phyloP scores from a whole-genome alignment of 2,113 vertebrate species.

The Gallinago jamesoni region DNA sequence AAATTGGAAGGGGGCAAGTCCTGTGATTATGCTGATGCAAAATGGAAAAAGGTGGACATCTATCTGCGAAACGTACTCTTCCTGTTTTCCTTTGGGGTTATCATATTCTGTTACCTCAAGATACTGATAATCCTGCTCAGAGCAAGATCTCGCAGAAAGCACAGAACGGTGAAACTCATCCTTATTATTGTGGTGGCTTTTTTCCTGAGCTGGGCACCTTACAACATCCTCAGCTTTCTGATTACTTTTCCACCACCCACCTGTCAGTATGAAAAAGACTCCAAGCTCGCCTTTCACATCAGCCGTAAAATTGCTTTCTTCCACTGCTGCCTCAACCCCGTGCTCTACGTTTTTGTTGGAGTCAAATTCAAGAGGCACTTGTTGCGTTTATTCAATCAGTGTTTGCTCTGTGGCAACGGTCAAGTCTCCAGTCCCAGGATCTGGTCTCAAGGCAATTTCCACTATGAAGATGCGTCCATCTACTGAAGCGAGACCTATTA shows the following conservation, averaged over 20 bases:
- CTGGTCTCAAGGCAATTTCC: slow-evolving; percentile 1
- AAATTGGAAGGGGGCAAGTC: accelerated
- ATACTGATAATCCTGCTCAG: slow-evolving; percentile 82
- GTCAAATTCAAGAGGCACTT: slow-evolving; percentile 90
- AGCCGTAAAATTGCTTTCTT: slow-evolving; percentile 84
- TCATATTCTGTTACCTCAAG: slow-evolving; percentile 83
- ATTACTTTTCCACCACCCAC: slow-evolving; percentile 36
- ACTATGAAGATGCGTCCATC: slow-evolving; percentile 61
- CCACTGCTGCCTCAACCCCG: slow-evolving; percentile 92
- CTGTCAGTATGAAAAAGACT: slow-evolving; percentile 54
- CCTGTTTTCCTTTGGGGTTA: slow-evolving; percentile 74
- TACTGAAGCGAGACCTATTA: slow-evolving; percentile 41
- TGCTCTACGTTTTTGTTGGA: slow-evolving; percentile 91
- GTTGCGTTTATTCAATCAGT: slow-evolving; percentile 66
- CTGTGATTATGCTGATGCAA: slow-evolving; percentile 63
- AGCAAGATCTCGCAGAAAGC: slow-evolving; percentile 75
- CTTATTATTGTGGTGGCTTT: slow-evolving; percentile 85
- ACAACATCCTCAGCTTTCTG: slow-evolving; percentile 84
- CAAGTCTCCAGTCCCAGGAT: background rate
- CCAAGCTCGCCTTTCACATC: slow-evolving; percentile 72
- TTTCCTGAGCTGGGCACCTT: slow-evolving; percentile 92
- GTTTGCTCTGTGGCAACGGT: background rate
- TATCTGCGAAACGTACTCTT: slow-evolving; percentile 86
- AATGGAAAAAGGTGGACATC: slow-evolving; percentile 61
- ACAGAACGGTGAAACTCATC: slow-evolving; percentile 88